Conservation (phyloP, 2,888 invertebrate species). For the Philonicus albiceps region DNA sequence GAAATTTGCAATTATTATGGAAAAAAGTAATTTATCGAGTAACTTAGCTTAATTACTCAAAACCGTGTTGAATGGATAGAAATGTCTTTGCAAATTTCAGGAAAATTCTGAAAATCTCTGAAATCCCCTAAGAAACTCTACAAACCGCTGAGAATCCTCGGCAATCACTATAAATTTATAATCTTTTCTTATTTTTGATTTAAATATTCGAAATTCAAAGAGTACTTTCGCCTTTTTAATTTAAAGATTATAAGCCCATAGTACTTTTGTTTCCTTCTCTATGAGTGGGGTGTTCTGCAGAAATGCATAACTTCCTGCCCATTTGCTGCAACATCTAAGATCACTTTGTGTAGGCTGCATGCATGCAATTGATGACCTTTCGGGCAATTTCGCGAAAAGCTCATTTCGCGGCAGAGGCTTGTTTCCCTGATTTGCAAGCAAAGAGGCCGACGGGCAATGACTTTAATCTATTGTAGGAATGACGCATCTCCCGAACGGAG, state of each 20-base stretch:
- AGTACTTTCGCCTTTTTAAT: not conserved
- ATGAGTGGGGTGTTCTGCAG: not conserved
- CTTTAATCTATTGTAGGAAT: not conserved
- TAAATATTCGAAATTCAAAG: too few relatives aligned
- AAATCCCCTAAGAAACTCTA: too few relatives aligned
- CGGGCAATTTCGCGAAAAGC: not conserved
- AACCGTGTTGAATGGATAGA: too few relatives aligned
- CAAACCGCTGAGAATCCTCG: too few relatives aligned
- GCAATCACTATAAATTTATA: too few relatives aligned
- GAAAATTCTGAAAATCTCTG: too few relatives aligned
- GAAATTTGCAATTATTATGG: too few relatives aligned
- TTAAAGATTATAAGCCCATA: too few relatives aligned
- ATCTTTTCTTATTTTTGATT: too few relatives aligned
- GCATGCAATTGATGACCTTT: slow-evolving; percentile 2
- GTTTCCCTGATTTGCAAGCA: not conserved
- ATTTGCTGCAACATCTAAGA: not conserved
- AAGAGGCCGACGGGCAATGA: not conserved
- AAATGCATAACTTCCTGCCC: not conserved
- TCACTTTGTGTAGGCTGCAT: not conserved
- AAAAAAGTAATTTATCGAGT: too few relatives aligned
- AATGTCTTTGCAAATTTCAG: too few relatives aligned
- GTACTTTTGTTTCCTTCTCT: not conserved
- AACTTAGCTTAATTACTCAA: too few relatives aligned
- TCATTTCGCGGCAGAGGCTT: not conserved
- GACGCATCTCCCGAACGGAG: slow-evolving; percentile 2